These are phyloP conservation scores for Marmota flaviventris DNA, from an alignment of 2,113 vertebrate genomes.

Conservation along the genomic window DNA sequence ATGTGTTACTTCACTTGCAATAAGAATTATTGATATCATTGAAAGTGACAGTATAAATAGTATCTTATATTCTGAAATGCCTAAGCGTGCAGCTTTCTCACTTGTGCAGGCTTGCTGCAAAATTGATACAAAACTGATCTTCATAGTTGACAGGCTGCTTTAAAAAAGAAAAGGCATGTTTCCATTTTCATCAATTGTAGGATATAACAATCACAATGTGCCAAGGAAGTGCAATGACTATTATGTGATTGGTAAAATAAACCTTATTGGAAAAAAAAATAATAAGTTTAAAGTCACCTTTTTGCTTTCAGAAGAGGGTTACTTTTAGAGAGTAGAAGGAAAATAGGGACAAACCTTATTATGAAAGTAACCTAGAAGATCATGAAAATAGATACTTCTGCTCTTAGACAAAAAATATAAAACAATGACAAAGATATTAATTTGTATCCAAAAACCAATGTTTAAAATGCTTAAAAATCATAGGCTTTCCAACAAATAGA, in stretches of 20 bases:
- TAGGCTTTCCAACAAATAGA: background rate
- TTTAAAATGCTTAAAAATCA: background rate
- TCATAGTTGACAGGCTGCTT: conserved; percentile 51
- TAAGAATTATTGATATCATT: conserved; percentile 53
- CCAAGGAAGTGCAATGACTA: background rate
- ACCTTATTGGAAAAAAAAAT: background rate
- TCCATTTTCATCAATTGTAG: background rate
- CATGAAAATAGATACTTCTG: background rate
- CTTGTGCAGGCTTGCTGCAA: conserved; percentile 2
- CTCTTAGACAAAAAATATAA: background rate
- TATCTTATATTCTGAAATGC: background rate
- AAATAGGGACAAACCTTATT: background rate
- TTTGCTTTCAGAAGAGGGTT: background rate
- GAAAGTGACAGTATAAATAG: conserved; percentile 34
- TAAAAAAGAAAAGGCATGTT: background rate
- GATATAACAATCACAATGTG: background rate
- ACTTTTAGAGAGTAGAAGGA: background rate
- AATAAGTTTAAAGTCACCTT: background rate
- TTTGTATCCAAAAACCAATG: background rate
- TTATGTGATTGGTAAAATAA: background rate
- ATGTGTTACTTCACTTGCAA: background rate
- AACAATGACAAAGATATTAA: background rate
- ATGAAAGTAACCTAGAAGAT: background rate
- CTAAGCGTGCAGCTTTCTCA: background rate
- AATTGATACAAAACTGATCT: conserved; percentile 61